A percentile compares a stretch with the other conserved stretches of the same genome.
phyloP scores from a whole-genome alignment of 1,140 invertebrate genomes.

The Stegodyphus mimosarum region DNA sequence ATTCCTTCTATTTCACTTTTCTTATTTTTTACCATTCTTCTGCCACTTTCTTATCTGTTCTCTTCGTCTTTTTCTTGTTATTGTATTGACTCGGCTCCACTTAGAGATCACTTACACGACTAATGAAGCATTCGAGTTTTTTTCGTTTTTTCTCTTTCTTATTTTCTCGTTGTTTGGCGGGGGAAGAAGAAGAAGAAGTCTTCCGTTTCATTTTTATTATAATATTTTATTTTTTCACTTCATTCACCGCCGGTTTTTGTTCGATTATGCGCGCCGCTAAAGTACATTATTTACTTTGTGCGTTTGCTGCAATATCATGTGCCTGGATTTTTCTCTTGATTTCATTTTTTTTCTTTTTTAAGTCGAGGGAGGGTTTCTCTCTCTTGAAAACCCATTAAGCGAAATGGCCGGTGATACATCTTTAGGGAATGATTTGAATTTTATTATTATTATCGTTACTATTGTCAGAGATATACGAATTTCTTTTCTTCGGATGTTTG shows the following conservation, averaged over 20 bases:
- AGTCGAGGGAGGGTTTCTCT: neutral
- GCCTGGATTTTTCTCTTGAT: constrained; percentile 24
- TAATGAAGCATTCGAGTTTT: constrained; percentile 56
- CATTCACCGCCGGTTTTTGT: constrained; percentile 25
- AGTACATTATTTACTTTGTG: constrained; percentile 59
- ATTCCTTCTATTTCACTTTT: constrained; percentile 17
- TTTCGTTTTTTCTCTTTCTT: constrained; percentile 22
- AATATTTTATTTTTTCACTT: constrained; percentile 46
- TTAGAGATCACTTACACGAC: constrained; percentile 58
- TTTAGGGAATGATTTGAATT: constrained; percentile 28
- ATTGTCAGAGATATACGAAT: no score
- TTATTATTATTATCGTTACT: constrained; percentile 5
- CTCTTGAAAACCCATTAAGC: constrained; percentile 47
- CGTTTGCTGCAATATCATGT: constrained; percentile 35
- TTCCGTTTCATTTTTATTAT: constrained; percentile 52
- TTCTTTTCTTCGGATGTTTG: no score
- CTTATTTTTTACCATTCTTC: constrained; percentile 7
- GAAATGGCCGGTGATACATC: constrained; percentile 38
- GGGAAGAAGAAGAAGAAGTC: constrained; percentile 30
- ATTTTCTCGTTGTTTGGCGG: constrained; percentile 37
- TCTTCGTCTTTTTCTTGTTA: constrained; percentile 55
- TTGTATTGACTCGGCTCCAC: constrained; percentile 57
- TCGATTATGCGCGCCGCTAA: constrained; percentile 54
- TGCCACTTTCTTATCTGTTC: constrained; percentile 55
- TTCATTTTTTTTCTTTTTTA: constrained; percentile 7